phyloP scores from a whole-genome alignment of 2,113 vertebrate genomes.

The Nerophis lumbriciformis region DNA sequence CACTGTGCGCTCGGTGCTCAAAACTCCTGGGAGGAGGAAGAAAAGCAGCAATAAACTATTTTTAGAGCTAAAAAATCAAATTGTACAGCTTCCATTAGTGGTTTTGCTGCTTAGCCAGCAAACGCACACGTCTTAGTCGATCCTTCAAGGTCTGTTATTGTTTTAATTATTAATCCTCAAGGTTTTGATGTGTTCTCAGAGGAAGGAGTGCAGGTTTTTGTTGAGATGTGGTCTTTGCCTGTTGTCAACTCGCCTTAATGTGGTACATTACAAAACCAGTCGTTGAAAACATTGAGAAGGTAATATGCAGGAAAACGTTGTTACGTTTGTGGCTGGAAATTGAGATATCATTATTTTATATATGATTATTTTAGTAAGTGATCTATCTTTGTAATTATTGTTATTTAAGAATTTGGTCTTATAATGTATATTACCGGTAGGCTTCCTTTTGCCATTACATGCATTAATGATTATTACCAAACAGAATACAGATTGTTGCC shows the following conservation, averaged over 20 bases:
- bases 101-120: slow-evolving; percentile 40
- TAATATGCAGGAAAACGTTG: background rate
- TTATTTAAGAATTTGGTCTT: background rate
- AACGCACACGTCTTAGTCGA: slow-evolving; percentile 22
- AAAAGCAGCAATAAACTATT: slow-evolving; percentile 36
- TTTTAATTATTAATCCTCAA: slow-evolving; percentile 34
- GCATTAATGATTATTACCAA: no score
- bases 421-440: no score
- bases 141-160: slow-evolving; percentile 19
- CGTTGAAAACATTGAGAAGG: slow-evolving; percentile 4
- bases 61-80: slow-evolving; percentile 47
- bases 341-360: background rate
- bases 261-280: slow-evolving; percentile 7
- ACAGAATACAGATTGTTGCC: no score
- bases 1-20: slow-evolving; percentile 11
- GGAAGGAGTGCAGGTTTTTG: slow-evolving; percentile 6
- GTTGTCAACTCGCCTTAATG: slow-evolving; percentile 21
- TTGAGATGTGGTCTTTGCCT: slow-evolving; percentile 5
- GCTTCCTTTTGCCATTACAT: no score
- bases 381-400: background rate
- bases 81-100: slow-evolving; percentile 51
- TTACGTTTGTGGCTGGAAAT: background rate
- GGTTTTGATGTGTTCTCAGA: slow-evolving; percentile 10
- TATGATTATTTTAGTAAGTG: background rate
- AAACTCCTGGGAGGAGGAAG: slow-evolving; percentile 30